These are phyloP conservation scores for Mormyrus iriodes DNA, from an alignment of 2,113 vertebrate species.

Conservation along the genomic window DNA sequence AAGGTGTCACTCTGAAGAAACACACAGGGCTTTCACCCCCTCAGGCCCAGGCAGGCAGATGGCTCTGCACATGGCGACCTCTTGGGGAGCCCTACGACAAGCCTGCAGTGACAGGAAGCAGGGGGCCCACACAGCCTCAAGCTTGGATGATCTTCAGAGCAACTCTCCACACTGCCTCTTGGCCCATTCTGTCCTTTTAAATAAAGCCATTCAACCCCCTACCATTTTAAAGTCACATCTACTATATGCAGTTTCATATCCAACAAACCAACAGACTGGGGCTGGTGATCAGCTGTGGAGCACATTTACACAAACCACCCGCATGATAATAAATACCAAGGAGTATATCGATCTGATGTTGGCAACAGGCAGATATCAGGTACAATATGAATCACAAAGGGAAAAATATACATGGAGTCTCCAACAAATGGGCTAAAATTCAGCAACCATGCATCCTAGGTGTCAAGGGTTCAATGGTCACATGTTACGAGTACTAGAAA, in stretches of 20 bases:
- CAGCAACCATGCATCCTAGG: neutral
- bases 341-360: neutral
- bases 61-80: neutral
- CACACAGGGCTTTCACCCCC: neutral
- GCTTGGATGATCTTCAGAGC: neutral
- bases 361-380: neutral
- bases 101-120: neutral
- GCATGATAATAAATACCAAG: neutral
- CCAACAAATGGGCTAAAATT: neutral
- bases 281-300: neutral
- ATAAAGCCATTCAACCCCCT: neutral
- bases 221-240: neutral
- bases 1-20: neutral
- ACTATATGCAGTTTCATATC: constrained; percentile 41
- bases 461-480: neutral
- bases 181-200: neutral
- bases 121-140: neutral
- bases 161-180: neutral
- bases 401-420: neutral
- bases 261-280: neutral
- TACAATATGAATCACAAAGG: neutral
- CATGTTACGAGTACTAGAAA: neutral
- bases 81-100: neutral
- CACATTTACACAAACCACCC: neutral
- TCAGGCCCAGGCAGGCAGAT: neutral